Base-by-base conservation (phyloP, 2,797 vertebrate genomes). In the Ispidina lecontei region DNA sequence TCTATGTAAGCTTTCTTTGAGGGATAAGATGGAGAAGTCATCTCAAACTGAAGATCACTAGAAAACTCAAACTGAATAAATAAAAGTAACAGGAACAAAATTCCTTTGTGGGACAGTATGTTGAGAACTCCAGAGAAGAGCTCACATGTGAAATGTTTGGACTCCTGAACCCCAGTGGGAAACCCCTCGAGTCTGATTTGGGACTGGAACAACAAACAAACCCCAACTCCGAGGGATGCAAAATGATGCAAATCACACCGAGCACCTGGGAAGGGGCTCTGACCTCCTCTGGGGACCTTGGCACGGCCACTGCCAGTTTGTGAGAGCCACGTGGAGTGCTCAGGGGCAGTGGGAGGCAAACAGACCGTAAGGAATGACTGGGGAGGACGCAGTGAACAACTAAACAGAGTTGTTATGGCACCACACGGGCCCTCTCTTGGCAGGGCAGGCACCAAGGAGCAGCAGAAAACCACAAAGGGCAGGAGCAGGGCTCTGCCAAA, bases 241-340 rank as follows among this genome's bases (percentile, higher is more conserved):
- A 46, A 74, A 5, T 31, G 14, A 16, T 22, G 31, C 21, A 60
- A 31, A 47, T 33, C 11, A 2, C 47, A 15, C 9, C 2, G 2
- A 17, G 14, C 2, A 3, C 3, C 2, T 0, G 4, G 23, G 26
- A 31, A 17, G 1, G 1, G 69, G 54, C 58, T 33, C 47, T 26
- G 74, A 47, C 19, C 54, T 3, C 6, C 18, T 12, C 4, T 5
- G 2, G 33, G 74, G 70, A 23, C 16, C 23, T 10, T 46, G 76
- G 70, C 85, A 35, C 28, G 3, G 9, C 52, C 2, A 23, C 1
- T 35, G 63, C 19, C 35, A 16, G 54, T 55, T 59, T 23, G 31
- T 5, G 5, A 41, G 59, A 22, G 51, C 51, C 16, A 4, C 0
- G 11, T 21, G 2, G 37, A 35, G 39, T 1, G 13, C 72, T 69